Conservation (phyloP, 1,140 invertebrate species). For the Achatina immaculata region DNA sequence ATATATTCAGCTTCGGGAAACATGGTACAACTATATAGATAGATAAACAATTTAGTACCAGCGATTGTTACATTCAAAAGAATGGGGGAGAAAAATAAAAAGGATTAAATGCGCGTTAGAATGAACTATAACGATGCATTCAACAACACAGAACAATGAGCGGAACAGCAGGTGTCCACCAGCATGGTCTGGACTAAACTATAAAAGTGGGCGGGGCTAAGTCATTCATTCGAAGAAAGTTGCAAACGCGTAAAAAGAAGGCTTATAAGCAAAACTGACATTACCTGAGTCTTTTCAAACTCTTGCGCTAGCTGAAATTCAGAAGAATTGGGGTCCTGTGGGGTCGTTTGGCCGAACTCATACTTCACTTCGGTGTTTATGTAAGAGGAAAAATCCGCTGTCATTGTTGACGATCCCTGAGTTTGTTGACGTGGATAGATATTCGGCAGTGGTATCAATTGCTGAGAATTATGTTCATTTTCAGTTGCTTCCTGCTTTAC, state of each 20-base stretch:
- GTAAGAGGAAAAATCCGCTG: constrained; percentile 14
- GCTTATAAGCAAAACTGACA: background rate
- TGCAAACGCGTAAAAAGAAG: background rate
- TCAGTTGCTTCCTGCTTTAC: constrained; percentile 59
- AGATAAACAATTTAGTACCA: no score
- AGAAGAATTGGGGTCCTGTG: background rate
- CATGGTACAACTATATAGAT: no score
- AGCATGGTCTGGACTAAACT: no score
- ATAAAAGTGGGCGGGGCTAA: constrained; percentile 37
- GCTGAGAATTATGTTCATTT: constrained; percentile 47
- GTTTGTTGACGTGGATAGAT: constrained; percentile 43
- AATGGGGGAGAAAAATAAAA: no score
- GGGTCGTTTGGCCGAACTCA: constrained; percentile 23
- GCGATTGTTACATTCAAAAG: no score
- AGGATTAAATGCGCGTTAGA: no score
- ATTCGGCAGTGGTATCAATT: constrained; percentile 58
- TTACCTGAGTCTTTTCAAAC: constrained; percentile 47
- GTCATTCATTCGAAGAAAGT: constrained; percentile 4
- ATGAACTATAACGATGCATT: no score
- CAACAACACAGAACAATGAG: no score
- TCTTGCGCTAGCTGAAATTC: constrained; percentile 26
- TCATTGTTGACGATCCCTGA: constrained; percentile 34
- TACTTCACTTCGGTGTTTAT: constrained; percentile 7
- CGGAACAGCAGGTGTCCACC: no score
- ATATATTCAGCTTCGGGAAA: no score